Evolutionary conservation across 2,888 invertebrate genomes (phyloP), one percentile per base, ranked within the genome.

Genomic region (Blera fallax): DNA sequence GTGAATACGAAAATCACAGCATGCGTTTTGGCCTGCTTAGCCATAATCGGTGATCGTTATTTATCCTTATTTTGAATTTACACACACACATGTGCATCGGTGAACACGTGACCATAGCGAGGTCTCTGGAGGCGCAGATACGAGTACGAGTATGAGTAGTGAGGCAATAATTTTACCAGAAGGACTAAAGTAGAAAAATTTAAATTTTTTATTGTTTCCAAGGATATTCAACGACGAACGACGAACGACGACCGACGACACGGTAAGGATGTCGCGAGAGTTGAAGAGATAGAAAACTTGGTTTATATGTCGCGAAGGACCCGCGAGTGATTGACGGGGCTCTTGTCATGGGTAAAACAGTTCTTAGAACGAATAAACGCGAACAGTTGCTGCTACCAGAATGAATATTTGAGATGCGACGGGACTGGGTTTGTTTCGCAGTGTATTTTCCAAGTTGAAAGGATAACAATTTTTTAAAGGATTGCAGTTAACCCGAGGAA

Each of bases 241-340:
- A 70, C 32, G 37, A 69, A 32, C 6, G 54, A 29, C 29, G 29
- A 52, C 37, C 37, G 32, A 52, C 40, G 18, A 24, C n/a, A 37
- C 64, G 43, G 32, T 24, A 16, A 69, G 32, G 48, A 73, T 79
- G 73, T 77, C 76, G 70, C 32, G 45, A 45, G 40, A 34, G 48
- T 29, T 64, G 54, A 29, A 70, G 11, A 70, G 24, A 60, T 76
- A 48, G 60, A 76, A 72, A 85, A 85, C 32, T 81, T 85, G 81
- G 81, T 81, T 81, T 77, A 76, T 85, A 58, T 85, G 85, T 77
- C 85, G 81, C 72, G 70, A 72, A 72, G 76, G 29, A 62, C 72
- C 85, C 85, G 85, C 85, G 37, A 81, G 85, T 81, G 76, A 85
- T 85, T 85, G 85, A 81, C 85, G 81, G 81, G 65, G 72, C 70